Evolutionary conservation across 2,113 vertebrate genomes (phyloP), one percentile per base, ranked within the genome.

Genomic region (Macaca nemestrina): DNA sequence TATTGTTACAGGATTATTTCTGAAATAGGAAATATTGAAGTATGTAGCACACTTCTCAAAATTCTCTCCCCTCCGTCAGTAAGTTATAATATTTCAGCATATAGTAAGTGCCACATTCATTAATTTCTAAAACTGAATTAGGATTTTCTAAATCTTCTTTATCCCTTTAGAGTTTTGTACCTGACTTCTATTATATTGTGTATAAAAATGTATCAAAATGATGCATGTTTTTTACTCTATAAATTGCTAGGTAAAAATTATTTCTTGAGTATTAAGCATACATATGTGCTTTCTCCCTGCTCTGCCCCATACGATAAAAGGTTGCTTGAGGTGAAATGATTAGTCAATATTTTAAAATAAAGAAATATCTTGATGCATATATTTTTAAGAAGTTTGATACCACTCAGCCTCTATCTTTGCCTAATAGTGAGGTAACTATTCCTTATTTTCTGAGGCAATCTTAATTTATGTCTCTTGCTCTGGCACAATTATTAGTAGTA

Each of bases 21-120:
- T 97, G 91, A 98, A 98, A 95, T 22, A 70, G 45, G 89, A 97
- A n/a, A 94, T 61, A 87, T 38, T 96, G 68, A 81, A 78, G 85
- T 95, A 2, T 90, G 27, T 64, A 95, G 94, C 80, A 43, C 27
- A 70, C 59, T 98, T 92, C 97, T 96, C 92, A 97, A 97, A 97
- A 90, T 96, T 97, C 81, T 75, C 94, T 97, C 96, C 87, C 90
- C 95, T 98, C 86, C 90, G 43, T 90, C 73, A 94, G 80, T 97
- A 97, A 98, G 98, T 97, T 97, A 97, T 95, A 97, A 80, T 76
- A 95, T 97, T 97, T 97, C 96, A 90, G 82, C 97, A 97, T 70
- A 97, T 94, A 96, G 80, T 84, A 97, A 94, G 88, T 95, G 76
- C 57, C 93, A 97, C 38, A 90, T 97, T 96, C 90, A 97, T 98